A percentile compares a stretch with the other conserved stretches of the same genome.
phyloP scores from a whole-genome alignment of 2,797 vertebrate genomes.

The Paedocypris micromegethes region DNA sequence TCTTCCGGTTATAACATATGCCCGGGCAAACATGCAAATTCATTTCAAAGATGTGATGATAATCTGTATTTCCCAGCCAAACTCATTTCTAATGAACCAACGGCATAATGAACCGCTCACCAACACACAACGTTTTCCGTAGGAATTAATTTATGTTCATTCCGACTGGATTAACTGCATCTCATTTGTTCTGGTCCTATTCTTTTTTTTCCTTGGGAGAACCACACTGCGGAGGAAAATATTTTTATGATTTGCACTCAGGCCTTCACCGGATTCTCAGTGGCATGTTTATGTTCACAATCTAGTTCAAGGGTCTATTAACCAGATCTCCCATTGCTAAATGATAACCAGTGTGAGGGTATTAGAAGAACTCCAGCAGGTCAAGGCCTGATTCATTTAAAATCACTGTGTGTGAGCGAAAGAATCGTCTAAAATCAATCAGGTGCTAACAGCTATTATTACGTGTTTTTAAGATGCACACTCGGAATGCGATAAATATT shows the following conservation, averaged over 20 bases:
- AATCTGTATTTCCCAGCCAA: constrained; percentile 36
- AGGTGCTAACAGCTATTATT: constrained; percentile 4
- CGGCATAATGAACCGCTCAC: constrained; percentile 38
- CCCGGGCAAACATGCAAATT: constrained; percentile 14
- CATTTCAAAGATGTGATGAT: constrained; percentile 22
- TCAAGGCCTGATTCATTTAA: constrained; percentile 7
- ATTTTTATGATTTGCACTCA: background rate
- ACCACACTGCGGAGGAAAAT: background rate
- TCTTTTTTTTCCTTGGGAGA: background rate
- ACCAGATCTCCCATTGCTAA: constrained; percentile 31
- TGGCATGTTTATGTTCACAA: constrained; percentile 25
- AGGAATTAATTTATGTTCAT: constrained; percentile 3
- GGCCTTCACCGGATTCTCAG: constrained; percentile 23
- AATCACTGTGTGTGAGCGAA: constrained; percentile 8
- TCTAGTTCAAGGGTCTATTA: constrained; percentile 29
- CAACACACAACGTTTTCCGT: constrained; percentile 37
- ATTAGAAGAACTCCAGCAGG: constrained; percentile 28
- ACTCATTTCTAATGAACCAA: constrained; percentile 45
- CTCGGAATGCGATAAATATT: too few relatives aligned
- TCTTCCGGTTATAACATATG: constrained; percentile 15
- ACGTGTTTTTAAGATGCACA: too few relatives aligned
- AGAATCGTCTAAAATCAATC: constrained; percentile 24
- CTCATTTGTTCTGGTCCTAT: background rate
- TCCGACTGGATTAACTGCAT: constrained; percentile 8
- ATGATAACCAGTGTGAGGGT: constrained; percentile 17